A percentile compares a stretch with the other conserved stretches of the same genome.
phyloP scores from a whole-genome alignment of 2,797 vertebrate genomes.

The Aeoliscus strigatus region DNA sequence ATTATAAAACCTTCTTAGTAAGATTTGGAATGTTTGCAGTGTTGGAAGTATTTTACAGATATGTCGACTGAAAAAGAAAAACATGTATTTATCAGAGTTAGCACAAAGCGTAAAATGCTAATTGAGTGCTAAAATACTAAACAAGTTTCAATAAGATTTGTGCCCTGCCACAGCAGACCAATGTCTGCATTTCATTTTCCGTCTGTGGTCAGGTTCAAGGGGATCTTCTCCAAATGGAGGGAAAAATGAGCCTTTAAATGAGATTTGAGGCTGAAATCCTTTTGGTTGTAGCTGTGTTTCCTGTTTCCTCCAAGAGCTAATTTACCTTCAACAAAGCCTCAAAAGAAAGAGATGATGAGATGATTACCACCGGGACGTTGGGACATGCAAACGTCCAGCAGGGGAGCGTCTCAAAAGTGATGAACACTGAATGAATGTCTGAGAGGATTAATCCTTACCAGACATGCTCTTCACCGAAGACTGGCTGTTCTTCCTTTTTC shows the following conservation, averaged over 20 bases:
- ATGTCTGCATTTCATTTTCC: too few relatives aligned
- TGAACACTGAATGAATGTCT: neutral
- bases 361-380: constrained; percentile 24
- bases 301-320: constrained; percentile 5
- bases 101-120: too few relatives aligned
- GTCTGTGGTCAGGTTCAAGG: too few relatives aligned
- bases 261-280: neutral
- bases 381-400: constrained; percentile 1
- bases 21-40: too few relatives aligned
- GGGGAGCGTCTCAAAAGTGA: constrained; percentile 5
- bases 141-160: too few relatives aligned
- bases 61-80: too few relatives aligned
- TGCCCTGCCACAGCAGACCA: too few relatives aligned
- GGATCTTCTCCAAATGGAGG: too few relatives aligned
- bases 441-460: constrained; percentile 72
- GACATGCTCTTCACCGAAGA: constrained; percentile 97
- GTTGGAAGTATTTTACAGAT: too few relatives aligned
- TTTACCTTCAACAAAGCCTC: constrained; percentile 23
- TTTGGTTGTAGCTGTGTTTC: neutral
- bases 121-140: too few relatives aligned
- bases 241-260: neutral
- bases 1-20: too few relatives aligned
- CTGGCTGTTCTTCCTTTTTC: constrained; percentile 97
- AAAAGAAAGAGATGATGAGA: constrained; percentile 16
- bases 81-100: too few relatives aligned